Conservation (phyloP, 2,888 invertebrate species). For the Hyposoter dolosus region DNA sequence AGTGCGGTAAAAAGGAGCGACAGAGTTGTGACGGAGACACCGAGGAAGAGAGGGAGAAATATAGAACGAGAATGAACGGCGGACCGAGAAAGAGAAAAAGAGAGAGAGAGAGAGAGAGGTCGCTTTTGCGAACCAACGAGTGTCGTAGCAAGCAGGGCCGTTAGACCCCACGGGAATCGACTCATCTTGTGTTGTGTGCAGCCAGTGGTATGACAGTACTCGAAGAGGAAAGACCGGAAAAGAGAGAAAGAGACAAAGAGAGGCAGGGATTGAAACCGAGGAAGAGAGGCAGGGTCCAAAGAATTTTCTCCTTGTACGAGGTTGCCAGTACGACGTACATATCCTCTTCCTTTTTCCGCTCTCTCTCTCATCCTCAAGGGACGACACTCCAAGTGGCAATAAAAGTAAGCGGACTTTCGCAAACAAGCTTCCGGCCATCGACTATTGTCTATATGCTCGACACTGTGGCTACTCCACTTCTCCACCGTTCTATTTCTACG, state of each 20-base stretch:
- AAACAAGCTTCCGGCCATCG: constrained; percentile 70
- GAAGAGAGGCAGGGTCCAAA: constrained; percentile 52
- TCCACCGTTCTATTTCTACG: constrained; percentile 28
- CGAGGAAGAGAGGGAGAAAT: constrained; percentile 32
- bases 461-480: constrained; percentile 29
- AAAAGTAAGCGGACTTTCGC: constrained; percentile 72
- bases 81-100: constrained; percentile 27
- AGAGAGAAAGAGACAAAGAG: background rate
- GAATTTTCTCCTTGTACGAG: constrained; percentile 66
- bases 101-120: constrained; percentile 61
- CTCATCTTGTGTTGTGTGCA: constrained; percentile 47
- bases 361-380: constrained; percentile 47
- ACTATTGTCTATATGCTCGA: constrained; percentile 50
- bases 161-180: constrained; percentile 63
- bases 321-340: constrained; percentile 51
- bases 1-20: constrained; percentile 27
- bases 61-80: constrained; percentile 20
- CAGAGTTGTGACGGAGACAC: constrained; percentile 23
- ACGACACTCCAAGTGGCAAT: constrained; percentile 69
- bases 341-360: constrained; percentile 27
- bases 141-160: constrained; percentile 45
- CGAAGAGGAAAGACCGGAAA: background rate
- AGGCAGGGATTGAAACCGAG: constrained; percentile 5
- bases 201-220: constrained; percentile 18
- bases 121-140: constrained; percentile 59